These are phyloP conservation scores for Rhinogobius similis DNA, from an alignment of 2,113 vertebrate genomes.

Conservation along the genomic window DNA sequence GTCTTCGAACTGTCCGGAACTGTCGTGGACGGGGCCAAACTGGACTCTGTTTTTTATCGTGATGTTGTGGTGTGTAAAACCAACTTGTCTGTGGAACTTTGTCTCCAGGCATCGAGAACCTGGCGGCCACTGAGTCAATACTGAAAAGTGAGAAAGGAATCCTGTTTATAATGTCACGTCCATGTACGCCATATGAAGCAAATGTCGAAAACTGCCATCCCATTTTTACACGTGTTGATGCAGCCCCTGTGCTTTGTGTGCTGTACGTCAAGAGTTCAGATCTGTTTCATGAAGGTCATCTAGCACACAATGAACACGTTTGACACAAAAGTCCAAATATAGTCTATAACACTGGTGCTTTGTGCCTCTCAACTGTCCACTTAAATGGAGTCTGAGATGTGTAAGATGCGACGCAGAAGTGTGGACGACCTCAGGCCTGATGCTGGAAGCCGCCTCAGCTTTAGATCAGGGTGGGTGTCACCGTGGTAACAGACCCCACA, in stretches of 20 bases:
- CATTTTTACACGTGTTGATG: not conserved
- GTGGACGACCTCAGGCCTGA: not conserved
- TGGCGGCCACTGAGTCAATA: not conserved
- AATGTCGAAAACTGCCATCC: not conserved
- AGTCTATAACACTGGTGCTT: not conserved
- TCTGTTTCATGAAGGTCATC: not conserved
- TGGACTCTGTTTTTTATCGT: not conserved
- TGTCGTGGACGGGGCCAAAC: not conserved
- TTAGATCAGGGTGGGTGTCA: not conserved
- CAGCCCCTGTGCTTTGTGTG: not conserved
- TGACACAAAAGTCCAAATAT: not conserved
- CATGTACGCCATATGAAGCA: not conserved
- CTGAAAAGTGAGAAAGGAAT: not conserved
- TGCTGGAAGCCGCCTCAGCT: not conserved
- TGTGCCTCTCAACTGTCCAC: not conserved
- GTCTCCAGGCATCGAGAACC: not conserved
- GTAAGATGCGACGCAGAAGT: not conserved
- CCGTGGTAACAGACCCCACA: not conserved
- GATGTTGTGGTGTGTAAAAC: constrained; percentile 5
- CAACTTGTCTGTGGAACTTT: not conserved
- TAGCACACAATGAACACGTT: not conserved
- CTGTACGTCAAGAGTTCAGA: not conserved
- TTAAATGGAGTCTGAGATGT: not conserved
- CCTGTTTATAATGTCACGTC: constrained; percentile 1
- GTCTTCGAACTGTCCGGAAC: not conserved